Percentiles rank a stretch among this genome's conserved stretches.
Evolutionary conservation across 2,797 vertebrate species (phyloP).

Genomic region (Ciconia nigra): DNA sequence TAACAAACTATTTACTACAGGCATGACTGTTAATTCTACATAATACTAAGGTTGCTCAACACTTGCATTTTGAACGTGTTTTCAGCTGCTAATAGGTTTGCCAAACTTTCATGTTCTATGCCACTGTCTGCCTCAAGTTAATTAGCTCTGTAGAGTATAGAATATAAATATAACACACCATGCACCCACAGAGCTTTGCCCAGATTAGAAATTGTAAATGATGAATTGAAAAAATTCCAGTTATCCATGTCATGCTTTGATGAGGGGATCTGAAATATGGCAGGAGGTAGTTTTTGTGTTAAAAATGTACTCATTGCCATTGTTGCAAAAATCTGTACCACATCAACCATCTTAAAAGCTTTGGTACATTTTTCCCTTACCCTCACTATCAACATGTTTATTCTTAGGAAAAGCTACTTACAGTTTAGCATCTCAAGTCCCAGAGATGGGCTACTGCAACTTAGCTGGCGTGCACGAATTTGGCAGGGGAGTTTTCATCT

Average conservation of each 20-base stretch:
- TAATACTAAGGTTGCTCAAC: background rate
- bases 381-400: background rate
- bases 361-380: background rate
- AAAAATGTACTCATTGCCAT: background rate
- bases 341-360: background rate
- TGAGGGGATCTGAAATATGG: background rate
- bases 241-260: background rate
- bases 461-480: background rate
- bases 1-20: background rate
- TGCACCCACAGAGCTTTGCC: background rate
- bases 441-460: background rate
- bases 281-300: background rate
- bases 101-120: background rate
- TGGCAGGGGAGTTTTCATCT: background rate
- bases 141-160: background rate
- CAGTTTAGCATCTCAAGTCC: background rate
- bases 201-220: background rate
- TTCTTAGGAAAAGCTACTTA: background rate
- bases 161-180: background rate
- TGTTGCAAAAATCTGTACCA: background rate
- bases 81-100: background rate
- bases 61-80: background rate
- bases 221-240: background rate
- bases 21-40: background rate
- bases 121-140: background rate